phyloP scores from a whole-genome alignment of 2,888 invertebrate genomes.

The Patella pellucida region DNA sequence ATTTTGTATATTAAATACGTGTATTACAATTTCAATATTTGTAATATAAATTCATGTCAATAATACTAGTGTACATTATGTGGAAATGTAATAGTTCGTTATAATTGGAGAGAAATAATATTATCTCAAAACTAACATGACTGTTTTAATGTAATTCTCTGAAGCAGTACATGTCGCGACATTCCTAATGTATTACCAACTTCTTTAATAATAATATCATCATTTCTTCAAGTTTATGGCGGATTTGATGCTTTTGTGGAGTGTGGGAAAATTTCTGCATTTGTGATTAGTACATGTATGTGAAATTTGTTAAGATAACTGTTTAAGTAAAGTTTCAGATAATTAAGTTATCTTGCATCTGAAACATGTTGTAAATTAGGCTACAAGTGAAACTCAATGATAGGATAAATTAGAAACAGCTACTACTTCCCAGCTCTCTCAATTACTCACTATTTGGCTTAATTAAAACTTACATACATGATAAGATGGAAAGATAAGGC shows the following conservation, averaged over 20 bases:
- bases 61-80: no score
- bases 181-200: no score
- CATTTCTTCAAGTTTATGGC: no score
- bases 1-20: no score
- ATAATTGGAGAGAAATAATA: no score
- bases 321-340: neutral
- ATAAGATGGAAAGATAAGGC: neutral
- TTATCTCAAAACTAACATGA: no score
- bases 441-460: neutral
- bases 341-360: slow-evolving; percentile 2
- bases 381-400: slow-evolving; percentile 6
- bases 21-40: no score
- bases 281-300: neutral
- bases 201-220: no score
- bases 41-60: no score
- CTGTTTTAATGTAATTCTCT: no score
- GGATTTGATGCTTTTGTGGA: neutral
- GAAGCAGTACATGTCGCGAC: no score
- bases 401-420: slow-evolving; percentile 5
- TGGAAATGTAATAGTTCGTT: no score
- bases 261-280: neutral
- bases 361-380: slow-evolving; percentile 5
- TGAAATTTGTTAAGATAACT: slow-evolving; percentile 7
- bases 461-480: slow-evolving; percentile 7
- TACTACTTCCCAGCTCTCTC: neutral